Conservation (phyloP, 2,888 invertebrate genomes). For the Apamea epomidion region DNA sequence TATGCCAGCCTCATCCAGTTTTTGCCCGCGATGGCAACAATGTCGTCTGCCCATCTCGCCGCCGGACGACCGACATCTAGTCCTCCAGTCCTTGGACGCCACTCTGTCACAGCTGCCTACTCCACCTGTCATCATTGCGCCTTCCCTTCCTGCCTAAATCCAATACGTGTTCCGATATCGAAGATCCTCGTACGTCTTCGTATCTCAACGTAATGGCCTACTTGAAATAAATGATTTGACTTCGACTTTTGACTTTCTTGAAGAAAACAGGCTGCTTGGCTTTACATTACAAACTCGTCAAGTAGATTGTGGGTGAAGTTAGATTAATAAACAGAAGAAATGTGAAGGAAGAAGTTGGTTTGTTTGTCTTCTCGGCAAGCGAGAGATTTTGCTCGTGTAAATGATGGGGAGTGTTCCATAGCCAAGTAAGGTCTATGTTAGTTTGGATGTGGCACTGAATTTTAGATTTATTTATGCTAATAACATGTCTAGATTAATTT, state of each 20-base stretch:
- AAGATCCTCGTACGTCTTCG: too few relatives aligned
- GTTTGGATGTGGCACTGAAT: slow-evolving; percentile 1
- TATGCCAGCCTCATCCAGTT: too few relatives aligned
- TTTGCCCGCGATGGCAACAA: too few relatives aligned
- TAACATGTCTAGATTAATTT: slow-evolving; percentile 16
- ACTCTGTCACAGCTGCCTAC: too few relatives aligned
- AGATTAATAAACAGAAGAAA: slow-evolving; percentile 67
- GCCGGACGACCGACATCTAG: too few relatives aligned
- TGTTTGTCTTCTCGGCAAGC: not conserved
- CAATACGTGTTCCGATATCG: too few relatives aligned
- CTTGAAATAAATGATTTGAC: too few relatives aligned
- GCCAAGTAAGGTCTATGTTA: not conserved
- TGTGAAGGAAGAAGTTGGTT: slow-evolving; percentile 69
- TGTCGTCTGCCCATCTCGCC: too few relatives aligned
- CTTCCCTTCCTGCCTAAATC: too few relatives aligned
- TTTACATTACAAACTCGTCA: slow-evolving; percentile 94
- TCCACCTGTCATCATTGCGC: too few relatives aligned
- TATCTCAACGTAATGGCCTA: too few relatives aligned
- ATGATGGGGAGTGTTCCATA: not conserved
- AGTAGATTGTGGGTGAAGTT: slow-evolving; percentile 82
- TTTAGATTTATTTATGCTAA: slow-evolving; percentile 37
- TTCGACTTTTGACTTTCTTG: slow-evolving; percentile 79
- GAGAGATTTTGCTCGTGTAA: not conserved
- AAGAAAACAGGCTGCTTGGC: slow-evolving; percentile 97
- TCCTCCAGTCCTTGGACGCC: too few relatives aligned